These are phyloP conservation scores for Wiebesia pumilae DNA, from an alignment of 1,140 invertebrate genomes.

Conservation along the genomic window DNA sequence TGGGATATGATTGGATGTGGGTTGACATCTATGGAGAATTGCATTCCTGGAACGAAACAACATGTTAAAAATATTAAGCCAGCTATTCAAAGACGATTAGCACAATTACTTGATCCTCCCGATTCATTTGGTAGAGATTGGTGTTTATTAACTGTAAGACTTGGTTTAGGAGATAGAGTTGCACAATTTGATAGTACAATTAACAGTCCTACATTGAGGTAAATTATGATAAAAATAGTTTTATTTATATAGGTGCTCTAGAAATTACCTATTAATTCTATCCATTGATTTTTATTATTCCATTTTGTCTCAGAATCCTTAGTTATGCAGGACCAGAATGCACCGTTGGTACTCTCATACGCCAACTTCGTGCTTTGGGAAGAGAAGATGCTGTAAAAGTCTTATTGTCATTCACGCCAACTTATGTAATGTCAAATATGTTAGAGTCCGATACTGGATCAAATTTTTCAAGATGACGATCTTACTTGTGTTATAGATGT, in stretches of 20 bases:
- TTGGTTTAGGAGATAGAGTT: constrained; percentile 77
- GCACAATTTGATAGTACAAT: constrained; percentile 71
- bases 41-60: constrained; percentile 68
- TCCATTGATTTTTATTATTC: background rate
- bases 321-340: constrained; percentile 67
- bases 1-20: constrained; percentile 83
- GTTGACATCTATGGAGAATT: constrained; percentile 66
- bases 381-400: constrained; percentile 70
- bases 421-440: constrained; percentile 66
- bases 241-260: background rate
- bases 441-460: constrained; percentile 72
- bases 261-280: background rate
- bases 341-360: constrained; percentile 67
- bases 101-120: constrained; percentile 83
- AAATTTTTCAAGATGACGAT: constrained; percentile 74
- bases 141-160: constrained; percentile 85
- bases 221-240: background rate
- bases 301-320: constrained; percentile 61
- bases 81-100: constrained; percentile 75
- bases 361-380: constrained; percentile 68
- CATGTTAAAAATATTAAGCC: constrained; percentile 70
- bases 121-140: constrained; percentile 88
- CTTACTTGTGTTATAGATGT: constrained; percentile 59
- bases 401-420: constrained; percentile 68
- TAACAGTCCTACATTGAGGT: constrained; percentile 71